A percentile compares a stretch with the other conserved stretches of the same genome.
Conservation (phyloP, 2,797 vertebrate genomes). For the Labeo calbasu region DNA sequence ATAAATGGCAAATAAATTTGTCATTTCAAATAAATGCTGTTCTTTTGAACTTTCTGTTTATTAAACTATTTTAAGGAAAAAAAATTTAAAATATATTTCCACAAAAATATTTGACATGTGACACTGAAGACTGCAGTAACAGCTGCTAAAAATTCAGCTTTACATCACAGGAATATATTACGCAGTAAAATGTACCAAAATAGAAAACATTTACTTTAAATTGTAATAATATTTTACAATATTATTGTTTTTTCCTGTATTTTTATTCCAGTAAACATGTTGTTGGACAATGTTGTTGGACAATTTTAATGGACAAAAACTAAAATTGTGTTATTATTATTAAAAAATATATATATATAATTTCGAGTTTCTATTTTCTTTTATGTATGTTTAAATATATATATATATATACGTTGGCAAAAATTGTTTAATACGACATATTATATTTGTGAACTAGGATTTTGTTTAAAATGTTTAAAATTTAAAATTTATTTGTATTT, state of each 20-base stretch:
- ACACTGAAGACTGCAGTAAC: not conserved
- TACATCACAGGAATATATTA: not conserved
- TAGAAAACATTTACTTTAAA: not conserved
- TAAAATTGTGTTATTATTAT: not conserved
- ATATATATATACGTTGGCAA: too few relatives aligned
- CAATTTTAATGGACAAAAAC: not conserved
- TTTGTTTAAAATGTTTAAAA: too few relatives aligned
- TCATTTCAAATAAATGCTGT: not conserved
- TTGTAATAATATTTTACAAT: not conserved
- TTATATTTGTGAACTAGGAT: too few relatives aligned
- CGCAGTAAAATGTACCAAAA: not conserved
- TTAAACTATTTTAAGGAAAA: not conserved
- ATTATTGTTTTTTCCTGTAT: not conserved
- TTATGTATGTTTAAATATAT: too few relatives aligned
- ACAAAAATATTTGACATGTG: not conserved
- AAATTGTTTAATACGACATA: too few relatives aligned
- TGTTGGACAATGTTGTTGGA: not conserved
- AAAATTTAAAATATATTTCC: not conserved
- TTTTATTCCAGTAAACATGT: not conserved
- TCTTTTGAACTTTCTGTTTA: not conserved
- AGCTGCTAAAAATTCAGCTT: not conserved
- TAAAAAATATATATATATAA: not conserved
- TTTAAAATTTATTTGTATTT: too few relatives aligned
- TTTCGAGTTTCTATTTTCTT: not conserved
- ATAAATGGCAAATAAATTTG: too few relatives aligned